Evolutionary conservation across 1,140 invertebrate species (phyloP).

Genomic region (Pogonomyrmex barbatus): DNA sequence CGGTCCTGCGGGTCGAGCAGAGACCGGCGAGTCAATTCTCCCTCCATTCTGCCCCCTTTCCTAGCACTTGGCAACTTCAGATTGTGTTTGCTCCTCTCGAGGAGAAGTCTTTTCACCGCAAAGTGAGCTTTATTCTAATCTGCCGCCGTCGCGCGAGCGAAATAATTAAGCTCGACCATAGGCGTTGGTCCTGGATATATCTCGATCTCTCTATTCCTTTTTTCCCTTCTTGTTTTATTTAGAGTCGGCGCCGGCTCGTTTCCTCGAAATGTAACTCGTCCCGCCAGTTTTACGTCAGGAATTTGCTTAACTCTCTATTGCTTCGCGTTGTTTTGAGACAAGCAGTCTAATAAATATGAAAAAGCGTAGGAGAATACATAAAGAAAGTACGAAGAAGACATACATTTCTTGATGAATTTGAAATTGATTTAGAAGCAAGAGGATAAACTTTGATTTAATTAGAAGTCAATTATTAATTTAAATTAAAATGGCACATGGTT

Average conservation of each 20-base stretch:
- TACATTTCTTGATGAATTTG: neutral
- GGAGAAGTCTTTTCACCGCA: conserved; percentile 53
- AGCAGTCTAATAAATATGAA: conserved; percentile 37
- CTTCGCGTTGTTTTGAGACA: conserved; percentile 5
- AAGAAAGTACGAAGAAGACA: neutral
- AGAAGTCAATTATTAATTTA: neutral
- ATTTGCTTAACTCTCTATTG: conserved; percentile 52
- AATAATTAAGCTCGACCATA: conserved; percentile 70
- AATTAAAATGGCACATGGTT: neutral
- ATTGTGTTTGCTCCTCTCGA: conserved; percentile 64
- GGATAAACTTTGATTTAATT: neutral
- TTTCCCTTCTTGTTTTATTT: conserved; percentile 40
- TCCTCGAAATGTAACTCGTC: conserved; percentile 27
- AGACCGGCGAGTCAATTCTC: conserved; percentile 33
- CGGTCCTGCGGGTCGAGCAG: conserved; percentile 15
- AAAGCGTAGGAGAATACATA: neutral
- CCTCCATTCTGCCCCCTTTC: neutral
- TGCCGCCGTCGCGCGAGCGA: conserved; percentile 36
- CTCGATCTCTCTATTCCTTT: conserved; percentile 46
- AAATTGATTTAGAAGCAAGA: neutral
- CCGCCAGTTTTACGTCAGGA: conserved; percentile 30
- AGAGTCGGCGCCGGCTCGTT: conserved; percentile 34
- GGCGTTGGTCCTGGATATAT: conserved; percentile 49
- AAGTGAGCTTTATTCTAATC: conserved; percentile 74
- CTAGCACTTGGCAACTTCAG: conserved; percentile 56